Evolutionary conservation across 2,888 invertebrate genomes (phyloP), one percentile per base, ranked within the genome.

Genomic region (Cosmorhoe ocellata): DNA sequence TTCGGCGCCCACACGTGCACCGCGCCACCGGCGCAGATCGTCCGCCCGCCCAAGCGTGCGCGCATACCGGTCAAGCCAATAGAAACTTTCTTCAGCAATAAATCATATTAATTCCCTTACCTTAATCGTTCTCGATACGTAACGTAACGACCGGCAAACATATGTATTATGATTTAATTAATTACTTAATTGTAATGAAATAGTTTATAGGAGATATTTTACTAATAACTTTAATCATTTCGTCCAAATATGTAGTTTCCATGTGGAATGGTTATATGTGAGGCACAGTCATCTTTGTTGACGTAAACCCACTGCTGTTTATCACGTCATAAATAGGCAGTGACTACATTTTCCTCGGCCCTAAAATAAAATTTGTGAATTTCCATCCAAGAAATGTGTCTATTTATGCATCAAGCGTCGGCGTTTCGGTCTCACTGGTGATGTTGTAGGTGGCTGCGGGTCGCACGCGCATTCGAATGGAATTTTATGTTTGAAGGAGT

Each of bases 401-500:
- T 87, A 87, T 88, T 86, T 86, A 75, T 80, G 81, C 79, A 75
- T 66, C 69, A 66, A 64, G 78, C 84, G 83, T 83, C 74, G 81
- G 79, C 80, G 84, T 79, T 67, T 71, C 67, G 69, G 69, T 74
- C 71, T 58, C 55, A 53, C 77, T 71, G 66, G 65, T 69, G 71
- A 69, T 75, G 70, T 81, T 74, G 46, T 80, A 77, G 66, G 62
- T 67, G 69, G 67, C 44, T 73, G 69, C 79, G 71, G 79, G 83
- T 80, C 78, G 81, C 78, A 76, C 77, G 76, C 76, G 73, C 79
- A 76, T 80, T 76, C 77, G 74, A 80, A 75, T 76, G 78, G 79
- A 81, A 78, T 84, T 81, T 84, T 84, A 52, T 84, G 83, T 80
- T 82, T 83, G 78, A 79, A 84, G 76, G 80, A 84, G 81, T 83